Conservation (phyloP, 2,888 invertebrate genomes). For the Acleris laterana region DNA sequence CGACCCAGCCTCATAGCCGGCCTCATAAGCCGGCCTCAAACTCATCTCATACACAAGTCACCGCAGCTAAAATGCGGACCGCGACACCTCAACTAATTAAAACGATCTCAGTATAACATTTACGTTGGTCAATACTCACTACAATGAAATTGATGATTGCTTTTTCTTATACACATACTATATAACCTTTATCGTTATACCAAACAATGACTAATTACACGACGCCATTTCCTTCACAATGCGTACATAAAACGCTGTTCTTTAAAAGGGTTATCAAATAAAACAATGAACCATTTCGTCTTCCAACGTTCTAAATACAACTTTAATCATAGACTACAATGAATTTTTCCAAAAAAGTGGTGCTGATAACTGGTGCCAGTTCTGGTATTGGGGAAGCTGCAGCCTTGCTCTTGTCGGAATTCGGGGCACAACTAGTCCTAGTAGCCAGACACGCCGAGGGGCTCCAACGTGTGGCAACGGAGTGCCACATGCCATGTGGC, state of each 20-base stretch:
- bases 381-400: constrained; percentile 13
- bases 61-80: too few relatives aligned
- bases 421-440: constrained; percentile 2
- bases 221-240: neutral
- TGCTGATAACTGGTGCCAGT: constrained; percentile 5
- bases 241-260: neutral
- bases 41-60: too few relatives aligned
- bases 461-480: constrained; percentile 9
- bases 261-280: neutral
- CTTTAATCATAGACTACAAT: neutral
- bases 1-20: too few relatives aligned
- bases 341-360: constrained; percentile 13
- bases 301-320: neutral
- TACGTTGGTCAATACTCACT: too few relatives aligned
- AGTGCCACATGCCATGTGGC: constrained; percentile 5
- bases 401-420: constrained; percentile 1
- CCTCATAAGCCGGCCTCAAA: too few relatives aligned
- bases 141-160: neutral
- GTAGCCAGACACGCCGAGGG: constrained; percentile 8
- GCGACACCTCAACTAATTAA: neutral
- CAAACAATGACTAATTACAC: constrained; percentile 9
- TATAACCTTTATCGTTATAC: neutral
- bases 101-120: too few relatives aligned
- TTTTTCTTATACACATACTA: neutral
- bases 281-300: neutral